Base-by-base conservation (phyloP, 1,140 invertebrate genomes). In the Oreohelix idahoensis region DNA sequence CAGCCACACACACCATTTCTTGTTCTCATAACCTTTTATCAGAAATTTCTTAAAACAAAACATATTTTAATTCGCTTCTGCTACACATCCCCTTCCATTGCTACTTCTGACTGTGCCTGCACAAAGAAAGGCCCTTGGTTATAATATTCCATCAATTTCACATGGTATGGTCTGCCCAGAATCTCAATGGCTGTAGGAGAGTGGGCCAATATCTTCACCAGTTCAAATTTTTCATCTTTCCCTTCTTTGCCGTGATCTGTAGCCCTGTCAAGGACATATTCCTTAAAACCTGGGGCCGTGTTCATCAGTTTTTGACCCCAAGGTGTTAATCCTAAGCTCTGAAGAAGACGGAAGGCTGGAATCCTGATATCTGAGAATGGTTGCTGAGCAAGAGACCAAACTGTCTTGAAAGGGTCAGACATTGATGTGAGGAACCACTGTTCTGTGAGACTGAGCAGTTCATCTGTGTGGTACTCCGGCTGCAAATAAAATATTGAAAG, bases 51-150 rank as follows among this genome's bases (percentile, higher is more conserved):
- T 45, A 5, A 8, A 45, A 45, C 15, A 15, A 45, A 45, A 45
- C n/a, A n/a, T n/a, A n/a, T n/a, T n/a, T 45, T 15, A 45, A 23
- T 39, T 8, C n/a, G 4, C 36, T 42, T 29, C 32, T 53, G 38
- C 11, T 66, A 35, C 26, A 39, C 79, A 32, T 84, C 87, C 51
- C 86, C 88, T 74, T 91, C 90, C 66, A 89, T 83, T 2, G 95
- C 95, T 53, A 97, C 94, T 92, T 96, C 95, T 29, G 95, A 93
- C 39, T 93, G 89, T n/a, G 92, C 92, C 81, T 95, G 94, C 32
- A 96, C 93, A 92, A 94, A 95, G 87, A 95, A 96, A 32, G 96
- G 94, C 4, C 96, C 96, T 90, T 96, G 94, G 45, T 94, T 94
- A 8, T 95, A 94, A 91, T 95, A 96, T 26, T 94, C 92, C 79